Evolutionary conservation across 1,140 invertebrate species (phyloP), one percentile per base, ranked within the genome.

Genomic region (Drosophila orosa): DNA sequence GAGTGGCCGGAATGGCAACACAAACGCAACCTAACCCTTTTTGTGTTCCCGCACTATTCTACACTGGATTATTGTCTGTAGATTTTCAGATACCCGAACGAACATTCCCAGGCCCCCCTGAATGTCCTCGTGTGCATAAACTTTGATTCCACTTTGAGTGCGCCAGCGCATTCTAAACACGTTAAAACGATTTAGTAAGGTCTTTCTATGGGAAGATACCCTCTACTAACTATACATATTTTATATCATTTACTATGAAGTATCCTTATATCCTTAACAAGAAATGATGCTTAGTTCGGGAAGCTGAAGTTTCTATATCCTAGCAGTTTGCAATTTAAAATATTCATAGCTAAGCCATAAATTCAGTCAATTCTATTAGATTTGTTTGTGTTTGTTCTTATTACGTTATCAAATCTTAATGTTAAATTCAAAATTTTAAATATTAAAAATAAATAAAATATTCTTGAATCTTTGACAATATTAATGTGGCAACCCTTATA

Each of bases 21-120:
- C 57, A 47, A 74, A 74, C 59, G 58, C 69, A 74, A 74, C 29
- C 37, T 61, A 80, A 82, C 78, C 74, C 74, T 75, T 79, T 75
- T 73, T 47, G 24, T 73, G 55, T 63, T 72, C 66, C 74, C 71
- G 48, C 69, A 42, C 74, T 66, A 75, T 57, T 69, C 39, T 27
- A 86, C 78, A 87, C 83, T 87, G 83, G 82, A 86, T 86, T 86
- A 86, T 82, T 87, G 83, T 87, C 78, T 86, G 79, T 87, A 86
- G 83, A 87, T 86, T 61, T 74, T 42, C 65, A 78, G 82, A 85
- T 85, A 86, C 25, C 52, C 77, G 8, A 58, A 56, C 44, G 42
- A 68, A 33, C 63, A 57, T 40, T 59, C 44, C 24, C 50, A 24
- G 9, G 48, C 22, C 35, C 19, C 22, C 17, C 47, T 45, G 37